These are phyloP conservation scores for Schrankia costaestrigalis DNA, from an alignment of 2,888 invertebrate species.

Conservation along the genomic window DNA sequence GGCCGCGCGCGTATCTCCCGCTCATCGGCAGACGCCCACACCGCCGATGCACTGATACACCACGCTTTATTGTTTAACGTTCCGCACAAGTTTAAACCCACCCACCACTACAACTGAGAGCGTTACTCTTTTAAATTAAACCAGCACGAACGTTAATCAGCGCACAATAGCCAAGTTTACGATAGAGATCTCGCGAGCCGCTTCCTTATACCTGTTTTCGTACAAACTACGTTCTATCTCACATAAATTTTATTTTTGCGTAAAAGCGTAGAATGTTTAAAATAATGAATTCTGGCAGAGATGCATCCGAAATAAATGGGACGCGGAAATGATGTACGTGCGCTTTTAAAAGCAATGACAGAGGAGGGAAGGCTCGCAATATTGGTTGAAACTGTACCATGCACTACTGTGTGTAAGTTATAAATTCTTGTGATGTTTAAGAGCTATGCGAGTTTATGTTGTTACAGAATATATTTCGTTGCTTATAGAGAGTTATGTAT, in stretches of 20 bases:
- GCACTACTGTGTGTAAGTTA: too few species aligned
- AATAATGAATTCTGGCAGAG: conserved; percentile 32
- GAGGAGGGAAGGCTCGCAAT: conserved; percentile 17
- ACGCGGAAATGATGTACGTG: conserved; percentile 22
- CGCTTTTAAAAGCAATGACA: conserved; percentile 13
- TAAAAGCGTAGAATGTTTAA: conserved; percentile 22
- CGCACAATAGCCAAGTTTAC: conserved; percentile 16
- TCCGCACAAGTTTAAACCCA: conserved; percentile 1
- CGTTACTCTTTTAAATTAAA: conserved; percentile 28
- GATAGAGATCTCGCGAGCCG: neutral
- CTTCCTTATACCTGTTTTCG: conserved; percentile 7
- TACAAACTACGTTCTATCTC: conserved; percentile 11
- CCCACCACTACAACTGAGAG: conserved; percentile 8
- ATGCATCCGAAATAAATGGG: conserved; percentile 32
- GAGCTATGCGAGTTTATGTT: too few species aligned
- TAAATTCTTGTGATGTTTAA: too few species aligned
- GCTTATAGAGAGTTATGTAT: too few species aligned
- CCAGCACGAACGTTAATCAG: conserved; percentile 28
- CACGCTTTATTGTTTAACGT: conserved; percentile 24
- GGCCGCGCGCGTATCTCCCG: conserved; percentile 5
- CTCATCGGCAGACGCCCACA: conserved; percentile 11
- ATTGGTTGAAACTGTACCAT: conserved; percentile 19
- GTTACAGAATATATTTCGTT: too few species aligned
- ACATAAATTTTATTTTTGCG: conserved; percentile 5
- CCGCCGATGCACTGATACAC: conserved; percentile 16